phyloP scores from a whole-genome alignment of 2,113 vertebrate species.

The Pedetes capensis region DNA sequence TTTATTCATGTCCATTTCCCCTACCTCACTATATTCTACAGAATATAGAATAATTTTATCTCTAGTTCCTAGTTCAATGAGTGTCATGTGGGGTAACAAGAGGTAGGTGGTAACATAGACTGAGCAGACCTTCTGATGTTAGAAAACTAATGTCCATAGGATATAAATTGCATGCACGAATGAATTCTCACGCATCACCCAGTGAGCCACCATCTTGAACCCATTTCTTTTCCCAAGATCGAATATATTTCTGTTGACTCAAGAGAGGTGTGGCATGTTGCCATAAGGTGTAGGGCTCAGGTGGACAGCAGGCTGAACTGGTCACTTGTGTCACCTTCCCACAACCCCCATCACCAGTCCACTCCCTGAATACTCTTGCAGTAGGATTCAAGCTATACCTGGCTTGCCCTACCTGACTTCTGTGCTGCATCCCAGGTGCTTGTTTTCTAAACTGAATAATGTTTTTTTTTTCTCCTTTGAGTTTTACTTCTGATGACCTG shows the following conservation, averaged over 20 bases:
- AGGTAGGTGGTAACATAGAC: background rate
- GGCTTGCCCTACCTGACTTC: background rate
- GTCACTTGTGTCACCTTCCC: background rate
- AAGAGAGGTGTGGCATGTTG: background rate
- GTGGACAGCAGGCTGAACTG: background rate
- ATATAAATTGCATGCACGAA: background rate
- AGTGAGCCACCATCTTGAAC: background rate
- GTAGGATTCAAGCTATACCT: background rate
- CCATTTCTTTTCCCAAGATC: background rate
- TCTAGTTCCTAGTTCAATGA: background rate
- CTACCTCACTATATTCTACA: background rate
- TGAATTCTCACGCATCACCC: background rate
- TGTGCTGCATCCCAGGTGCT: accelerated
- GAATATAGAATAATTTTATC: background rate
- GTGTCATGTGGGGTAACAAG: background rate
- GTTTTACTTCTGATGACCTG: background rate
- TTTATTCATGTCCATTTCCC: background rate
- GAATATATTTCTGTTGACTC: background rate
- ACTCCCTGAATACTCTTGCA: background rate
- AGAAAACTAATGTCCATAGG: background rate
- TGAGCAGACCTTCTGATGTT: background rate
- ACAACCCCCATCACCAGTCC: background rate
- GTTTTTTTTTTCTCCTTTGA: background rate
- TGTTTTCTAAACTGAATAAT: background rate
- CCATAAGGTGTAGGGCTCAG: background rate